Percentiles rank a stretch among this genome's conserved stretches.
phyloP scores from a whole-genome alignment of 2,113 vertebrate species.

The Rhinolophus sinicus region DNA sequence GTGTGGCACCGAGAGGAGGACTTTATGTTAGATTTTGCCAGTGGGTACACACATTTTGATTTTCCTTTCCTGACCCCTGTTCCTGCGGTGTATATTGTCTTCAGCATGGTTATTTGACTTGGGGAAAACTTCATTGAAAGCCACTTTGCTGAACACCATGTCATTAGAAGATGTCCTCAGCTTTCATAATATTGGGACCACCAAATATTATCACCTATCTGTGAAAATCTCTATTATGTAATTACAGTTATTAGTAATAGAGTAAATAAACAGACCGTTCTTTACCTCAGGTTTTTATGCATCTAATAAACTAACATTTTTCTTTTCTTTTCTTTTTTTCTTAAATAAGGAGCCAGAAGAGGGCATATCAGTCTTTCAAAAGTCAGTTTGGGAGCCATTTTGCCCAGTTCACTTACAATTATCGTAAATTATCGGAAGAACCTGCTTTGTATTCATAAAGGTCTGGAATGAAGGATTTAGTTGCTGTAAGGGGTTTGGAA shows the following conservation, averaged over 20 bases:
- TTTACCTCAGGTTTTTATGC: background rate
- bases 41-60: background rate
- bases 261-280: background rate
- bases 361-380: constrained; percentile 62
- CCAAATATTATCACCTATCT: background rate
- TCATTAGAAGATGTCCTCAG: background rate
- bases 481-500: background rate
- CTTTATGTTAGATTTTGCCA: background rate
- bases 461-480: constrained; percentile 37
- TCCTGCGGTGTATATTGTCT: background rate
- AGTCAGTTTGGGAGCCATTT: constrained; percentile 70
- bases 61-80: background rate
- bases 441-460: background rate
- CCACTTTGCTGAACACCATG: background rate
- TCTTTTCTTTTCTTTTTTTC: background rate
- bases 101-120: background rate
- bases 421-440: constrained; percentile 43
- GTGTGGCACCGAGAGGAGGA: background rate
- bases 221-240: constrained; percentile 26
- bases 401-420: constrained; percentile 59
- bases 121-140: background rate
- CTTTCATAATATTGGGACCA: background rate
- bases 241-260: constrained; percentile 32
- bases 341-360: constrained; percentile 69
- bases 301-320: background rate